Evolutionary conservation across 2,113 vertebrate species (phyloP).

Genomic region (Gallinago undulata): DNA sequence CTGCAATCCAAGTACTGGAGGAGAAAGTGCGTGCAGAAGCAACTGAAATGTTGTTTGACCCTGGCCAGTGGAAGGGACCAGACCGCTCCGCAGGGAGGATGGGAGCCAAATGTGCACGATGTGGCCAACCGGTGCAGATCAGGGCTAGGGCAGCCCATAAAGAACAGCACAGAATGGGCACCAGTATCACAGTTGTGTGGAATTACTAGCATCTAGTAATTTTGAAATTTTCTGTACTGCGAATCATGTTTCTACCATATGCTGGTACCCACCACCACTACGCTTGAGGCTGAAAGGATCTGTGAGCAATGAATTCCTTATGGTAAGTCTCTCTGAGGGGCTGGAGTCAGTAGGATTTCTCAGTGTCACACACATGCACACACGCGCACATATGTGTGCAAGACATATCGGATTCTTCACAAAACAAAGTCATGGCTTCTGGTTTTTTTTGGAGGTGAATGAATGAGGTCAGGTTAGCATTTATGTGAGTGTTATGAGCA

Average conservation of each 20-base stretch:
- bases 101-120: background rate
- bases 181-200: background rate
- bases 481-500: background rate
- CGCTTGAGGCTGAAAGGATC: background rate
- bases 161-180: background rate
- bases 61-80: background rate
- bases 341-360: background rate
- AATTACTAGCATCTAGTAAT: background rate
- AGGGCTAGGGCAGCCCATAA: background rate
- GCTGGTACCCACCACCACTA: background rate
- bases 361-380: background rate
- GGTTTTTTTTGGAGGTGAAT: background rate
- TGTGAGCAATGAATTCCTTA: background rate
- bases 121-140: background rate
- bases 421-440: background rate
- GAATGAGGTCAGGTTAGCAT: background rate
- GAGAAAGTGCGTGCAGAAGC: background rate
- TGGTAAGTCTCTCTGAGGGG: background rate
- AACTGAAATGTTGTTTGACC: background rate
- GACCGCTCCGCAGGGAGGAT: fast-evolving
- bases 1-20: background rate
- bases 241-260: background rate
- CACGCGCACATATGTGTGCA: background rate
- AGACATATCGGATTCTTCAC: background rate
- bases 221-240: background rate